Base-by-base conservation (phyloP, 2,113 vertebrate genomes). In the Eonycteris spelaea region DNA sequence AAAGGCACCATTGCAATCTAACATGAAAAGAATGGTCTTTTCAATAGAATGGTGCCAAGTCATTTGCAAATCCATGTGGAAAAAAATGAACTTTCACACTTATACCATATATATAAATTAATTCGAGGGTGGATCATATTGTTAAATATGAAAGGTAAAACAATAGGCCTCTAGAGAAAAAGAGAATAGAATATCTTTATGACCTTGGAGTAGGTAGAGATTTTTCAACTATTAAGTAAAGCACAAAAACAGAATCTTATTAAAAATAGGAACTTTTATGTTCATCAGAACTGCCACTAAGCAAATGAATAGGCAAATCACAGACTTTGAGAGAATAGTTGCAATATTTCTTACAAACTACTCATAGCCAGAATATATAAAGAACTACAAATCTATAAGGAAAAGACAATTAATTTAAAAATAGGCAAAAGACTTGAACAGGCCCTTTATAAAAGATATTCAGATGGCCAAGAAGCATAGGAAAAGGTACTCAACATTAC, bases 231-330 rank as follows among this genome's bases (percentile, higher is more conserved):
- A 5, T 71, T 5, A 53, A 94, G 22, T 70, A 53, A 78, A 90
- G 14, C n/a, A 48, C 67, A 57, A 53, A 48, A 78, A 63, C 16
- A 51, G 40, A 45, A 28, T 22, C 83, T 45, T 82, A 75, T 77
- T 61, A 70, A 84, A 89, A 57, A 57, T 70, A 78, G 71, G 71
- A 91, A 86, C 24, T 59, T 22, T 59, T 22, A 5, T 15, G 10
- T 88, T 89, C 71, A 65, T 57, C 53, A 89, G 40, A 92, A 95
- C n/a, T 13, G 59, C 16, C 71, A 92, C 48, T 84, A 92, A 86
- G 5, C 55, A 84, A 57, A 26, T 48, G 30, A 71, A 55, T 61
- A 73, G 40, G 77, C 33, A 63, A 63, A 5, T 38, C 40, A 24
- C 43, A 70, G 28, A 26, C n/a, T 53, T 84, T 51, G 21, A 86